Evolutionary conservation across 2,113 vertebrate species (phyloP), one percentile per base, ranked within the genome.

Genomic region (Aphyosemion australe): DNA sequence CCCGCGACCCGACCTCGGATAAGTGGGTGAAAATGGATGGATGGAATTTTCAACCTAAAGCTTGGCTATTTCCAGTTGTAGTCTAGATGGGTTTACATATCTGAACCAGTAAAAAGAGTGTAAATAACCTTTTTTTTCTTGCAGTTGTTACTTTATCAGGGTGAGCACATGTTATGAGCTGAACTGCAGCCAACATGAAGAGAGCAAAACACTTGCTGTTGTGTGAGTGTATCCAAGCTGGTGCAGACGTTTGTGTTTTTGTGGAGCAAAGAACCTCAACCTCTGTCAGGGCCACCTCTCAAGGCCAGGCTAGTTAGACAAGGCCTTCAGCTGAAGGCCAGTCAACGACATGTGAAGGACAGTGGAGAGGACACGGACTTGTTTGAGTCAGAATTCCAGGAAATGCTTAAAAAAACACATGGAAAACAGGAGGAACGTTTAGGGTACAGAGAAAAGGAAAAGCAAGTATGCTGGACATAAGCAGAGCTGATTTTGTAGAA

Each of bases 141-240:
- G 7, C 76, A 78, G 72, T 70, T 77, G 65, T 79, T 69, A 71
- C 47, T 70, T 31, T 73, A 78, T 41, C n/a, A 58, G 65, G 72
- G 74, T 82, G 82, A 88, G 82, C 80, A 86, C 69, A 75, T 87
- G 84, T 87, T 86, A 82, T 69, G 67, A 80, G 63, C 78, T 85
- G 83, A 88, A 78, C 62, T 67, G 45, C 59, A 73, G 85, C 83
- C 84, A 86, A 48, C 59, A 68, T 80, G 69, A 82, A 84, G 48
- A 76, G 82, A 68, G 72, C 61, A 72, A 46, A 78, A 26, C 62
- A 42, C 45, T 57, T 65, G 52, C 16, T 59, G 47, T 60, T 19
- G 47, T 66, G 19, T 57, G 12, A 72, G 71, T 62, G 41, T 57
- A 51, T 37, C 56, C 46, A 14, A 34, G 39, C 58, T 64, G 63